Evolutionary conservation across 2,888 invertebrate species (phyloP).

Genomic region (Drosophila algonquin): DNA sequence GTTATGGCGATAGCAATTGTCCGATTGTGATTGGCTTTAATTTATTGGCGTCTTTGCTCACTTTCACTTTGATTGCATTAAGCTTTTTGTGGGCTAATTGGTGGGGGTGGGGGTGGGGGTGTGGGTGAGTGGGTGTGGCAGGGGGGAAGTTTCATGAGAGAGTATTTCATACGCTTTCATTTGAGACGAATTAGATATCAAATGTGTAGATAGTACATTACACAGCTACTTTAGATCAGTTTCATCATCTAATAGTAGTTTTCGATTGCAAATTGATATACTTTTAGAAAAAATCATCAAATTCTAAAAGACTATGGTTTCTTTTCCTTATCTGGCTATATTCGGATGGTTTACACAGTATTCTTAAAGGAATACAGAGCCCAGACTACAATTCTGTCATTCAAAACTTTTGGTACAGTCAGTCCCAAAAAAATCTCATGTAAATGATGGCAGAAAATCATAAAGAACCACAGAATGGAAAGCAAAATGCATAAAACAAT

Average conservation of each 20-base stretch:
- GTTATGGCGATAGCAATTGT: conserved; percentile 42
- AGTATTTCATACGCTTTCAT: background rate
- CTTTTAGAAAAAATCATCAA: too few species aligned
- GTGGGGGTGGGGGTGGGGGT: background rate
- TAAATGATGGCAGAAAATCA: conserved; percentile 47
- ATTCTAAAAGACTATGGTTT: too few species aligned
- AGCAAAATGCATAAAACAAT: conserved; percentile 35
- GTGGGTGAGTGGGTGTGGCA: background rate
- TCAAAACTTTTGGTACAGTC: conserved; percentile 5
- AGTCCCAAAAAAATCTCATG: conserved; percentile 27
- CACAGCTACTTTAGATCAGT: too few species aligned
- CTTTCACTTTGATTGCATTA: conserved; percentile 72
- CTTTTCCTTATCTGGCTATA: background rate
- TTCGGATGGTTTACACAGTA: background rate
- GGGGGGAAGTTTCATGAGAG: too few species aligned
- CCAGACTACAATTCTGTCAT: background rate
- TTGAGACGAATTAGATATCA: background rate
- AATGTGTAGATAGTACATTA: too few species aligned
- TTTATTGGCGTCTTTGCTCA: conserved; percentile 76
- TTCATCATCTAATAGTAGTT: too few species aligned
- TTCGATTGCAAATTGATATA: background rate
- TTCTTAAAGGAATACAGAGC: background rate
- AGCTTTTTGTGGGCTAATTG: conserved; percentile 40
- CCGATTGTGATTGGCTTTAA: conserved; percentile 64
- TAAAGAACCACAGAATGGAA: conserved; percentile 13